Conservation (phyloP, 2,797 vertebrate genomes). For the Buceros bicornis region DNA sequence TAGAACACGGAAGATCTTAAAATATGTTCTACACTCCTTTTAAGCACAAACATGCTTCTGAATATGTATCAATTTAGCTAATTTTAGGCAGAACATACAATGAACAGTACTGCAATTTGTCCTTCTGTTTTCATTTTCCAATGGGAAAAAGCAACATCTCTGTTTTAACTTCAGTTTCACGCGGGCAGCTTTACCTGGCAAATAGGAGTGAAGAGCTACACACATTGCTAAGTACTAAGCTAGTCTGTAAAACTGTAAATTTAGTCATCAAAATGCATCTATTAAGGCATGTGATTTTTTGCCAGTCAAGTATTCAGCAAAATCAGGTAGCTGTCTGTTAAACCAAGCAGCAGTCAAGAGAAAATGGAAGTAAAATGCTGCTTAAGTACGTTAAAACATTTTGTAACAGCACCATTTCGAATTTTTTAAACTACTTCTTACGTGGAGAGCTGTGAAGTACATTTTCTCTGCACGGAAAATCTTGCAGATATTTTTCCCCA, state of each 20-base stretch:
- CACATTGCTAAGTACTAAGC: not conserved
- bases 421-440: not conserved
- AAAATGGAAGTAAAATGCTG: not conserved
- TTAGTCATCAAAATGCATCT: not conserved
- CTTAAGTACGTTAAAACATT: not conserved
- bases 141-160: not conserved
- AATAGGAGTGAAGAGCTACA: not conserved
- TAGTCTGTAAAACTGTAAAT: not conserved
- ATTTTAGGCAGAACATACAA: not conserved
- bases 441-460: not conserved
- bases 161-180: not conserved
- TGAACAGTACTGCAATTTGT: not conserved
- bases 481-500: not conserved
- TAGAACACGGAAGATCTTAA: not conserved
- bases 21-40: not conserved
- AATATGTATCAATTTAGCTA: not conserved
- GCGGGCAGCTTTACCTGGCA: not conserved
- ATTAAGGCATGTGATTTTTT: not conserved
- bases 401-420: not conserved
- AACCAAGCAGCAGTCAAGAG: not conserved
- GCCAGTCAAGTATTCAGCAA: not conserved
- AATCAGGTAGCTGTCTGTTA: not conserved
- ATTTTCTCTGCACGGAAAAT: not conserved
- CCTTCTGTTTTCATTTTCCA: not conserved
- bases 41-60: not conserved